Evolutionary conservation across 1,140 invertebrate species (phyloP).

Genomic region (Drosophila simulans): DNA sequence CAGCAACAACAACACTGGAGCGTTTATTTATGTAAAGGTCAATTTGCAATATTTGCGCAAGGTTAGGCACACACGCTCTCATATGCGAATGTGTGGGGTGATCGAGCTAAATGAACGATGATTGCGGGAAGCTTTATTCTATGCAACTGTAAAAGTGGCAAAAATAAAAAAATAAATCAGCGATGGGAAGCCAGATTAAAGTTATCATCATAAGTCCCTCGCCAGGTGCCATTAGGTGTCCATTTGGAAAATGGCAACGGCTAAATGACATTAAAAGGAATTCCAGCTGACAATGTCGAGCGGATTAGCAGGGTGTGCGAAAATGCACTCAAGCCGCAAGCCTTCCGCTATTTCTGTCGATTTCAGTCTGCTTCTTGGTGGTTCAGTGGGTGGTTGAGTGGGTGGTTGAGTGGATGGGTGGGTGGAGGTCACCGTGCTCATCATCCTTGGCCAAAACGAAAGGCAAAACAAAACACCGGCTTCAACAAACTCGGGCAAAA

Average conservation of each 20-base stretch:
- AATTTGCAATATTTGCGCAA: constrained; percentile 79
- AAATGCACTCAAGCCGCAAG: constrained; percentile 44
- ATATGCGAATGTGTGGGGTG: neutral
- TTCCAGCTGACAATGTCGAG: constrained; percentile 69
- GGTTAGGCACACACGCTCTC: constrained; percentile 58
- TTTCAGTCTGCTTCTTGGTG: constrained; percentile 8
- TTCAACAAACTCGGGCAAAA: constrained; percentile 49
- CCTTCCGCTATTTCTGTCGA: constrained; percentile 22
- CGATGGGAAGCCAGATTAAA: constrained; percentile 22
- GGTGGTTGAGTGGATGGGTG: neutral
- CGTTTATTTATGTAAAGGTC: constrained; percentile 79
- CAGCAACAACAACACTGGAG: neutral
- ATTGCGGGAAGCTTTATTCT: constrained; percentile 30
- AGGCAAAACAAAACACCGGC: constrained; percentile 28
- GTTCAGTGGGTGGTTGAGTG: constrained; percentile 9
- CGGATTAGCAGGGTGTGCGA: constrained; percentile 55
- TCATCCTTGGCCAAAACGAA: constrained; percentile 60
- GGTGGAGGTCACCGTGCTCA: constrained; percentile 43
- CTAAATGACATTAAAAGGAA: constrained; percentile 70
- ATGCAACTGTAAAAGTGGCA: constrained; percentile 38
- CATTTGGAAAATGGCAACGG: constrained; percentile 23
- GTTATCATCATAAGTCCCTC: neutral
- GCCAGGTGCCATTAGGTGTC: constrained; percentile 18
- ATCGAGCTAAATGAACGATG: constrained; percentile 47
- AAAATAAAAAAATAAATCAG: neutral